Evolutionary conservation across 2,113 vertebrate species (phyloP), one percentile per base, ranked within the genome.

Genomic region (Grammomys surdaster): DNA sequence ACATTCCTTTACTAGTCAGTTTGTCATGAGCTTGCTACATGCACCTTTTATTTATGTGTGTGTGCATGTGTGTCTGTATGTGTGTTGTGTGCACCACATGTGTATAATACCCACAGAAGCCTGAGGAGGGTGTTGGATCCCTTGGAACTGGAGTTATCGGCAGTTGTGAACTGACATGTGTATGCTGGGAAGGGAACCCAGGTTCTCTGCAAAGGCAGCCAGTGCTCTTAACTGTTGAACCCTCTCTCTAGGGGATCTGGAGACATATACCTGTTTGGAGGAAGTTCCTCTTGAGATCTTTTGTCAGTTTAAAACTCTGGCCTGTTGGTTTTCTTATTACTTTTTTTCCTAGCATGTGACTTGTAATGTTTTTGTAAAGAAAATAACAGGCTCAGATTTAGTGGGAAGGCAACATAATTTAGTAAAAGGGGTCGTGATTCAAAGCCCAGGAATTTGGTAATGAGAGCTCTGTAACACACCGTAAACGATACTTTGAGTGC

Each of bases 331-430:
- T 91, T 87, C 46, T 75, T 78, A 95, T n/a, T 88, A 54, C 58
- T 46, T 65, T 58, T 93, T 93, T 51, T 46, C 46, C 54, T 51
- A 48, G 36, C 46, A 26, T 92, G 36, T 87, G 82, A 91, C 87
- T 93, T 36, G 36, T 70, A 92, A 33, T 33, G 80, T 89, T 90
- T 94, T 89, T 81, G 84, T 87, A 78, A 80, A 90, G 91, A 97
- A 97, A 97, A 95, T 94, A 90, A 86, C 69, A 73, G 96, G 87
- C 67, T 97, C 65, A 84, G 94, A 90, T 96, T 95, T 95, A 72
- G 93, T 92, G 96, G 96, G 19, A 82, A 94, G 89, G n/a, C 89
- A 89, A 26, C 84, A 63, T 94, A 88, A 92, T 94, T 96, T 84
- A 93, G 91, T 94, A 77, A 94, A 93, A 72, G 63, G 90, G 91